These are phyloP conservation scores for Heteronetta atricapilla DNA, from an alignment of 2,113 vertebrate species.

Conservation along the genomic window DNA sequence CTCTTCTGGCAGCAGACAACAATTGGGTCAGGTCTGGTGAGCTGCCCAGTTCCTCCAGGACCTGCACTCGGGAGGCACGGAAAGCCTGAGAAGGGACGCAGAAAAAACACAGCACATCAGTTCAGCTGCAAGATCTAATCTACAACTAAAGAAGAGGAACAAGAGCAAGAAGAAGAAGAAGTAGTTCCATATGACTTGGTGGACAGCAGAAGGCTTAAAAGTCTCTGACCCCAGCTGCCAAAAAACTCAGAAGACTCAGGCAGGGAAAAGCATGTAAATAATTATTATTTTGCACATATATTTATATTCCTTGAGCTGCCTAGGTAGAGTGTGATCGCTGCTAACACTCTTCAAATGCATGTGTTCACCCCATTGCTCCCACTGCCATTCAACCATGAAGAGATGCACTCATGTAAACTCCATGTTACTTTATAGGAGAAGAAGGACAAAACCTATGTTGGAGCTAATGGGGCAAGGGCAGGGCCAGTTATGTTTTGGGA, in stretches of 20 bases:
- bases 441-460: not conserved
- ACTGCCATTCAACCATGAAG: fast-evolving
- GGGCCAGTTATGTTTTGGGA: not conserved
- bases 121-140: not conserved
- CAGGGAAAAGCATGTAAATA: not conserved
- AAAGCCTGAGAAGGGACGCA: not conserved
- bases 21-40: not conserved
- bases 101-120: fast-evolving
- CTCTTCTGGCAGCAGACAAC: not conserved
- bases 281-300: not conserved
- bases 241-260: not conserved
- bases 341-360: fast-evolving
- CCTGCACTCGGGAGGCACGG: not conserved
- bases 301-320: not conserved
- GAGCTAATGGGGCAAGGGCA: not conserved
- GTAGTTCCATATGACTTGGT: not conserved
- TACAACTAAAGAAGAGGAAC: not conserved
- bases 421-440: not conserved
- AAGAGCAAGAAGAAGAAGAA: not conserved
- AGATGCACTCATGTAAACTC: not conserved
- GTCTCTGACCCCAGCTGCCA: not conserved
- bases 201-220: not conserved
- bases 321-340: not conserved
- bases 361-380: not conserved
- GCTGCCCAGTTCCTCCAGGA: not conserved